Base-by-base conservation (phyloP, 2,888 invertebrate species). In the Spilarctia lutea region DNA sequence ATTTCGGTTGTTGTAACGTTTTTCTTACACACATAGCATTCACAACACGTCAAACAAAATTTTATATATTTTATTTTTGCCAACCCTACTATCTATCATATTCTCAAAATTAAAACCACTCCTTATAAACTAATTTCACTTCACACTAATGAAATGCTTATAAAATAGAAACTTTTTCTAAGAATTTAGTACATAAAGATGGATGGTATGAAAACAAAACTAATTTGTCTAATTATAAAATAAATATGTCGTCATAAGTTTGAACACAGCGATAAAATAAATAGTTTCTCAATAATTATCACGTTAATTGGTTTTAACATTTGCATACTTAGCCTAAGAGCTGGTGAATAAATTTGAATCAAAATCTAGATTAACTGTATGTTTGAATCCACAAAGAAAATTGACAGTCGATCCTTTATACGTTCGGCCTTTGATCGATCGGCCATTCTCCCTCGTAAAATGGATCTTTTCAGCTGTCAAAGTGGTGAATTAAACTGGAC, bases 401-500 rank as follows among this genome's bases (percentile, higher is more conserved):
- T 81, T 81, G 85, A 81, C 82, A 82, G 82, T 74, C 77, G 60
- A 74, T 76, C 81, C 79, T 80, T 83, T 84, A 81, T 83, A 78
- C 83, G 77, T 71, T 71, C 71, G 72, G 75, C 76, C 79, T 80
- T 86, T 90, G 89, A 90, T 90, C 86, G 89, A 90, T 90, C 84
- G 85, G 79, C 84, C 83, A 87, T 87, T 88, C 86, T 86, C 68
- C 81, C 76, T 79, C 78, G 81, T 83, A 86, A 86, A 88, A 89
- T 85, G 87, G 85, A 88, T 90, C 91, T 83, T 92, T 92, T 92
- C 90, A 91, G 86, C 91, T 92, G 92, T 93, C 93, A 84, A 80
- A 76, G 80, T 75, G 79, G 85, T 88, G 89, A 89, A 90, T 90
- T 89, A 92, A 88, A 87, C 83, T 83, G 87, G 85, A 83, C 87